Base-by-base conservation (phyloP, 2,888 invertebrate species). In the Cheilosia vernalis region DNA sequence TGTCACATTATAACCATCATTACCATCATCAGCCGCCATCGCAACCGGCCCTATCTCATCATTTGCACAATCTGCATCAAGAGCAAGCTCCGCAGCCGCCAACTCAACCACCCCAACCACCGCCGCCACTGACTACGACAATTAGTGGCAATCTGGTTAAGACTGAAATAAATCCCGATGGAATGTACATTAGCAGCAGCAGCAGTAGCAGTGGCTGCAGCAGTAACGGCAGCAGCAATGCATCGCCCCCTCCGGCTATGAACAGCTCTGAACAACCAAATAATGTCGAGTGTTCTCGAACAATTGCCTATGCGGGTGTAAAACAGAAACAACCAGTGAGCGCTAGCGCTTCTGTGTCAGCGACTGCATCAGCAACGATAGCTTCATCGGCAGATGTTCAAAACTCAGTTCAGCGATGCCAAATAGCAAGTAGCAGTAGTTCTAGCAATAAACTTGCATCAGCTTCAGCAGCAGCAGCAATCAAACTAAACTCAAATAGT, bases 131-230 rank as follows among this genome's bases (percentile, higher is more conserved):
- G 70, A 55, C 74, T 49, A 30, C 49, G 13, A 55, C 49, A 19
- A 44, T 40, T 21, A 53, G n/a, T 53, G 63, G 51, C 44, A 82
- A 73, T 51, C 30, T 69, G 47, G 77, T 86, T 51, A 87, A 87
- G 87, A 87, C 87, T 87, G 85, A 87, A 87, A 72, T 76, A 63
- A 85, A 87, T 56, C 80, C 80, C 64, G 81, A 87, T 69, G 81
- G 84, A 53, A 84, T 80, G 87, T 81, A 86, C 13, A 76, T 87
- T 40, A 84, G 79, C 40, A 87, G 81, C 42, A 87, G 79, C 21
- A 87, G 77, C 51, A 82, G 63, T 42, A 81, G 77, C 55, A 85
- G 85, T 61, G 85, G 81, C 6, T 81, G 84, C 60, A 84, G 84
- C 42, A 84, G 84, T 64, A 84, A 84, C 53, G 79, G 74, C 9